These are phyloP conservation scores for Tragelaphus scriptus DNA, from an alignment of 2,113 vertebrate species.

Conservation along the genomic window DNA sequence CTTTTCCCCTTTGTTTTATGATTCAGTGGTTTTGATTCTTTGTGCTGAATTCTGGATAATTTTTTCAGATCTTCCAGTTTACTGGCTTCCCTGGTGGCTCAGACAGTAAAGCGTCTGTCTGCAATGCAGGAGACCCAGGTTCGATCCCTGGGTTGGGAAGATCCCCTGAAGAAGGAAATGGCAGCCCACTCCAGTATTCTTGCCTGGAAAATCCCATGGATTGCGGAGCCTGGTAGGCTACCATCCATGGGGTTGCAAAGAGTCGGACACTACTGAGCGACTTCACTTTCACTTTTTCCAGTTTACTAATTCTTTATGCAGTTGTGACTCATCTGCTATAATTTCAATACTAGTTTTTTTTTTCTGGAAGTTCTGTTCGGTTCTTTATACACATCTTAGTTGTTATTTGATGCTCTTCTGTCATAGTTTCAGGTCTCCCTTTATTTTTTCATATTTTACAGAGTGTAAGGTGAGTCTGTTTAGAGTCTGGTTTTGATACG, in stretches of 20 bases:
- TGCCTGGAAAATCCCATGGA: too few relatives aligned
- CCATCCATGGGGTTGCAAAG: too few relatives aligned
- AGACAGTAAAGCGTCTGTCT: too few relatives aligned
- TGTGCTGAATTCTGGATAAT: background rate
- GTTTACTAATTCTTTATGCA: background rate
- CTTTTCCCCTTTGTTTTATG: background rate
- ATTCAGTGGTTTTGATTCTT: background rate
- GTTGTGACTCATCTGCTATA: background rate
- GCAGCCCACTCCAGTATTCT: too few relatives aligned
- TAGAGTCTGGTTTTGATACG: background rate
- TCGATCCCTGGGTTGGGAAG: too few relatives aligned
- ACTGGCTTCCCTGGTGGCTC: too few relatives aligned
- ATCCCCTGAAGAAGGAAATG: too few relatives aligned
- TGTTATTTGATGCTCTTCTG: background rate
- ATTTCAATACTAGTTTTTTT: background rate
- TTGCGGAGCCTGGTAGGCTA: too few relatives aligned
- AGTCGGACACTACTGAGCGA: too few relatives aligned
- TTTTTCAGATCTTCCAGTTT: background rate
- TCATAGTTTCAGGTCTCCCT: background rate
- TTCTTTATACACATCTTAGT: background rate
- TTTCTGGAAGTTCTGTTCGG: background rate
- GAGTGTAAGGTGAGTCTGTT: background rate
- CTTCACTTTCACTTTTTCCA: background rate
- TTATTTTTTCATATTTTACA: background rate
- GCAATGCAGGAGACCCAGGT: too few relatives aligned